Evolutionary conservation across 2,113 vertebrate genomes (phyloP), one percentile per base, ranked within the genome.

Genomic region (Corythoichthys intestinalis): DNA sequence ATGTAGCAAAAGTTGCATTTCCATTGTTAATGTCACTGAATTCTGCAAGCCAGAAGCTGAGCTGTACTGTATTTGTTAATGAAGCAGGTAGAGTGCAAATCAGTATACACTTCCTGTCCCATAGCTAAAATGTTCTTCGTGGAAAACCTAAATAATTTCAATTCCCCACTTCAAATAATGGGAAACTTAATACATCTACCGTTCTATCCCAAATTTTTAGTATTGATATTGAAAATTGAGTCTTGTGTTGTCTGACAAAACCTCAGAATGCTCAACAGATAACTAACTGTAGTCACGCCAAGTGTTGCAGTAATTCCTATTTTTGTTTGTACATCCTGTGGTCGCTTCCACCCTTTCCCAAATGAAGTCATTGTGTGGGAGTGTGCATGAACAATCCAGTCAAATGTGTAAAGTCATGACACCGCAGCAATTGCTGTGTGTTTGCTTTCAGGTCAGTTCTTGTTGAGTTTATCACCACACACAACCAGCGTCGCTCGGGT

Each of bases 391-490:
- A 44, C 10, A 4, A 59, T 65, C 13, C 44, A 63, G 61, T 63
- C 47, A 11, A 35, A 62, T 62, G 17, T 4, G 53, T 1, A 11
- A 38, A 17, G 15, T 39, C 37, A 17, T 41, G 17, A 60, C 38
- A 10, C 15, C 4, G 17, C n/a, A 28, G 8, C 2, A 6, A 60
- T 60, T 70, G 37, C 12, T 38, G 38, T 17, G 12, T 67, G 20
- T 75, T 79, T 74, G 20, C 4, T 52, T 73, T 60, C 65, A 93
- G 92, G 92, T 63, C 60, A 53, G 56, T 93, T 90, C 68, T 68
- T 93, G 57, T 65, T 92, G 69, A 91, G 88, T 71, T 77, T 60
- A n/a, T 69, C 81, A n/a, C 56, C 37, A 47, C 64, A 71, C 68
- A 77, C 50, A 12, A 71, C n/a, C 66, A 69, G 74, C 59, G 54